Base-by-base conservation (phyloP, 2,797 vertebrate genomes). In the Pteropus rufus region DNA sequence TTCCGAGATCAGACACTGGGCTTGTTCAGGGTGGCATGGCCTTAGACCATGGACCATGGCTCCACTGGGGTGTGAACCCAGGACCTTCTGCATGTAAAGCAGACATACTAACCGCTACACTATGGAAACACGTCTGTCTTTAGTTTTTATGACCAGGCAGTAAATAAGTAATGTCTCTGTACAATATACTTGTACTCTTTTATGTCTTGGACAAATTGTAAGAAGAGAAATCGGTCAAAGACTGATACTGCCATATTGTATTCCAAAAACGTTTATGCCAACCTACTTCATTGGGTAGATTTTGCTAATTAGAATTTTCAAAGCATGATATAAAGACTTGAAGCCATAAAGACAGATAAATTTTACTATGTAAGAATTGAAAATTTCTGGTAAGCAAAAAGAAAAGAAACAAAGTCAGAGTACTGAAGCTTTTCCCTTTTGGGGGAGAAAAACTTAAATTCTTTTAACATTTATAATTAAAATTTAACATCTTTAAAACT, bases 181-280 rank as follows among this genome's bases (percentile, higher is more conserved):
- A 67, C 21, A 97, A 72, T 34, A 79, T 41, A 93, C 58, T 69
- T 86, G 41, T 89, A 92, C n/a, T 91, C 8, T 73, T 92, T 86
- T 76, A 15, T 23, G 46, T 72, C 41, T 56, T 56, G 56, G 34
- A 67, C 76, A 96, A 86, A 95, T 60, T 93, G 29, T 26, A 94
- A 80, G 29, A 44, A 62, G 26, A 36, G 0, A 64, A 94, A 87
- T 65, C 46, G 18, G 41, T 52, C 52, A n/a, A 93, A 89, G 60
- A 58, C 24, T 77, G 64, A 72, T 69, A 81, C 0, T 89, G 60
- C 11, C 46, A 70, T 31, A 77, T 0, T 95, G 31, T 92, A 70
- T 96, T 64, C 64, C 64, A 93, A 89, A 96, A 94, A 75, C 24
- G 10, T 69, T 92, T 64, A 89, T 36, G 89, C 16, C 18, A 76